Conservation (phyloP, 2,888 invertebrate genomes). For the Xestia sexstrigata region DNA sequence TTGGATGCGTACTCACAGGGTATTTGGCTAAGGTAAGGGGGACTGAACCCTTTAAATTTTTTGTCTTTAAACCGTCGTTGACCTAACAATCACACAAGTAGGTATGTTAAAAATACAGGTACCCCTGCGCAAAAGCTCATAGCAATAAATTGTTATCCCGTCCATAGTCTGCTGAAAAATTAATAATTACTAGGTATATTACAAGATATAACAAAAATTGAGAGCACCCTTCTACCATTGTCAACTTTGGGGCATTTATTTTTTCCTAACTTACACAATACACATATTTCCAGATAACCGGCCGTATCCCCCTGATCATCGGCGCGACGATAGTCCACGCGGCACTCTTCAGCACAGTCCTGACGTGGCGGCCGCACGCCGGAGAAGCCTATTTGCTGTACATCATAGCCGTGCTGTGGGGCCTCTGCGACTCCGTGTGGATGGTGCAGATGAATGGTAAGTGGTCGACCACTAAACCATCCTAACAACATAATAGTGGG, state of each 20-base stretch:
- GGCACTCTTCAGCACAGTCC: constrained; percentile 87
- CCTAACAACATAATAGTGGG: not conserved
- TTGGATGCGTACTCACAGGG: constrained; percentile 89
- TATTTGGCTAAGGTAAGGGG: constrained; percentile 82
- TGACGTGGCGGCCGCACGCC: constrained; percentile 91
- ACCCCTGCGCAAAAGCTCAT: not conserved
- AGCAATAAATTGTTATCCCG: not conserved
- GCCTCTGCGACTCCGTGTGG: constrained; percentile 92
- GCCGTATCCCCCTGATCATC: constrained; percentile 91
- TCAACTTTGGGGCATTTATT: not conserved
- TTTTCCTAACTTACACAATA: not conserved
- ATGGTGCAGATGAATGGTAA: constrained; percentile 92
- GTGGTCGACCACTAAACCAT: not conserved
- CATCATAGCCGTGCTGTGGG: constrained; percentile 91
- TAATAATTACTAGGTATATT: not conserved
- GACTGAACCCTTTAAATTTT: not conserved
- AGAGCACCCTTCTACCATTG: not conserved
- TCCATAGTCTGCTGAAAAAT: not conserved
- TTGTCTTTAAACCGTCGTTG: not conserved
- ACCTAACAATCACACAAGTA: not conserved
- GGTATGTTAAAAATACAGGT: not conserved
- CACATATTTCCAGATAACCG: constrained; percentile 86
- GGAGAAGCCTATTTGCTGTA: constrained; percentile 88
- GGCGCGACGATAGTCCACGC: constrained; percentile 90
- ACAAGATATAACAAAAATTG: not conserved